Evolutionary conservation across 2,888 invertebrate genomes (phyloP), one percentile per base, ranked within the genome.

Genomic region (Pseudoips prasinana): DNA sequence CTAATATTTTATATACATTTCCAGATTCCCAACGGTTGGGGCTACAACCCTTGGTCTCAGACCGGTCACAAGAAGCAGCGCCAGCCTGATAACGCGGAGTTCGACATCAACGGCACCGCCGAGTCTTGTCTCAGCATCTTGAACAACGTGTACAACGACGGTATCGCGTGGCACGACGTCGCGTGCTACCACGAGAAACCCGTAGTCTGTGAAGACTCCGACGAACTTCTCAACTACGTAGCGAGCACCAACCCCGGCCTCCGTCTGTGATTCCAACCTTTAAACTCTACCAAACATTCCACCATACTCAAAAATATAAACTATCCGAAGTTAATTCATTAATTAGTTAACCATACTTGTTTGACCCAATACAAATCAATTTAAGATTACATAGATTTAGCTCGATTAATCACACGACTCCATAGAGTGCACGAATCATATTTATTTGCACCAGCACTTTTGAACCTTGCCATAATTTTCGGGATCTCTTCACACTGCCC

Each of bases 141-240:
- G 47, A 96, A 97, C 90, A 97, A 97, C 80, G 96, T 97, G 4
- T 97, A 97, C 91, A 95, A 94, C 68, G 97, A 97, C 71, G 96
- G 96, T 50, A 95, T 97, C 73, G 95, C 95, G 52, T 97, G 96
- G 96, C 96, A 96, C 84, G 96, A 96, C 79, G 96, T 96, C 32
- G 96, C 96, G 49, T 96, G 96, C 81, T 96, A 96, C 81, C 96
- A 96, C 83, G 95, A 96, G 83, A 97, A 97, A 73, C 96, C 96
- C 1, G 92, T 96, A 73, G 92, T 97, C 56, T 97, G 96, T 78
- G 97, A 96, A 74, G 96, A 97, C 81, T 94, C 94, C 43, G 96
- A 96, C 31, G 96, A 96, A 73, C 92, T 97, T 44, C 90, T 96
- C 64, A 94, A 92, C 77, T 96, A 96, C 79, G 92, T 96, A 46